These are phyloP conservation scores for Litocranius walleri DNA, from an alignment of 2,113 vertebrate species.

Conservation along the genomic window DNA sequence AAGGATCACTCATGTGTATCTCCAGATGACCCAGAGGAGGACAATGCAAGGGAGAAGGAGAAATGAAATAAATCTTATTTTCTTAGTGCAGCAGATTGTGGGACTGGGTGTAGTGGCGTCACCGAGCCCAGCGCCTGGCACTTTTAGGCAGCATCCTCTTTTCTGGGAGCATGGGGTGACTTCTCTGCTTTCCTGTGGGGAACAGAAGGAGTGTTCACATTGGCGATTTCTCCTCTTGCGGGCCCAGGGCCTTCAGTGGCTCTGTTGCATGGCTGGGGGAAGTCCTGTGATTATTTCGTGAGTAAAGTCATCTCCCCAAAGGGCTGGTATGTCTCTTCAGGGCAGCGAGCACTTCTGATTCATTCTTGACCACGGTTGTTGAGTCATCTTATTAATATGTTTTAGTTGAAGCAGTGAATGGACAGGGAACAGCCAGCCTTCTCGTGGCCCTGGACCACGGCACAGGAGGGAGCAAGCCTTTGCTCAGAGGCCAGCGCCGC, in stretches of 20 bases:
- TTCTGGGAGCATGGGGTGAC: not conserved
- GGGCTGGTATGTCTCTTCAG: not conserved
- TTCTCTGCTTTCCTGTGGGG: not conserved
- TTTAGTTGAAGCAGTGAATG: not conserved
- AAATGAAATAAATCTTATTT: not conserved
- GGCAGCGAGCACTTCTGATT: not conserved
- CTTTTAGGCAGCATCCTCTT: not conserved
- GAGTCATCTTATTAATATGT: not conserved
- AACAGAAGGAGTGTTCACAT: accelerated
- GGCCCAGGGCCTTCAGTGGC: not conserved
- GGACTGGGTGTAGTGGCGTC: not conserved
- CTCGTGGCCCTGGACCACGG: accelerated
- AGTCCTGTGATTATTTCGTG: not conserved
- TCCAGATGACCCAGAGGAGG: not conserved
- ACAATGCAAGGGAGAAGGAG: not conserved
- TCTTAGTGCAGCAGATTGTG: not conserved
- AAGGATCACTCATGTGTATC: not conserved
- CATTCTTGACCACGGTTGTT: not conserved
- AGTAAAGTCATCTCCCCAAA: not conserved
- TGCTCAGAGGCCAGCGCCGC: accelerated
- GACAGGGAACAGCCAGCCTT: not conserved
- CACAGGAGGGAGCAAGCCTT: not conserved
- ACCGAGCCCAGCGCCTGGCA: not conserved
- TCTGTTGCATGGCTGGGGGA: not conserved
- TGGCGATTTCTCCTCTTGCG: too few species aligned